These are phyloP conservation scores for Bimastos eiseni DNA, from an alignment of 2,888 invertebrate genomes.

Conservation along the genomic window DNA sequence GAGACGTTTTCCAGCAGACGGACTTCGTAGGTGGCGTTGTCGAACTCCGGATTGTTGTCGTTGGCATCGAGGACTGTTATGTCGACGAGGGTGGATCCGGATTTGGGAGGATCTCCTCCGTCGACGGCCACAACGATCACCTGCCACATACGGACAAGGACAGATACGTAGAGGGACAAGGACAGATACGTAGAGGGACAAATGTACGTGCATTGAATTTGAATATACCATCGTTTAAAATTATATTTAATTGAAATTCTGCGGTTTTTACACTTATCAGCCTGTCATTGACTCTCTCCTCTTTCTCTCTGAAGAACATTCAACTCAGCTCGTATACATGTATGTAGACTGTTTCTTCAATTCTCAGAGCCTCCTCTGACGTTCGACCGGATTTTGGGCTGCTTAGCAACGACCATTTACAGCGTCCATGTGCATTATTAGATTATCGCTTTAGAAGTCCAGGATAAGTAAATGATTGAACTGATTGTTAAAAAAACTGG, in stretches of 20 bases:
- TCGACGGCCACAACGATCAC: slow-evolving; percentile 85
- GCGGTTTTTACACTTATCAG: neutral
- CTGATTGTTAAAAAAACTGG: no score
- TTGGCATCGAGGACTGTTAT: slow-evolving; percentile 43
- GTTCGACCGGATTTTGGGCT: neutral
- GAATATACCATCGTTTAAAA: no score
- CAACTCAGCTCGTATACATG: neutral
- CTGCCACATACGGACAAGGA: neutral
- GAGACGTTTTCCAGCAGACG: slow-evolving; percentile 38
- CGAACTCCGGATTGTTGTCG: slow-evolving; percentile 44
- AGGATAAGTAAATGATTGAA: no score
- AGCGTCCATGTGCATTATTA: neutral
- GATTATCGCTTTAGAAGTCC: no score
- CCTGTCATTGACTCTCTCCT: neutral
- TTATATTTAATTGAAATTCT: slow-evolving; percentile 2
- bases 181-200: no score
- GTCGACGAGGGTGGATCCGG: slow-evolving; percentile 39
- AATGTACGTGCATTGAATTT: no score
- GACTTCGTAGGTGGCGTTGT: slow-evolving; percentile 39
- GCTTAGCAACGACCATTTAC: neutral
- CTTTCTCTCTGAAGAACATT: neutral
- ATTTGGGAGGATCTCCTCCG: slow-evolving; percentile 71
- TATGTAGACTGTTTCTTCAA: neutral
- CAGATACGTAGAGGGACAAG: no score
- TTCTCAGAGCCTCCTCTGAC: neutral